phyloP scores from a whole-genome alignment of 2,797 vertebrate genomes.

The Pygocentrus nattereri region DNA sequence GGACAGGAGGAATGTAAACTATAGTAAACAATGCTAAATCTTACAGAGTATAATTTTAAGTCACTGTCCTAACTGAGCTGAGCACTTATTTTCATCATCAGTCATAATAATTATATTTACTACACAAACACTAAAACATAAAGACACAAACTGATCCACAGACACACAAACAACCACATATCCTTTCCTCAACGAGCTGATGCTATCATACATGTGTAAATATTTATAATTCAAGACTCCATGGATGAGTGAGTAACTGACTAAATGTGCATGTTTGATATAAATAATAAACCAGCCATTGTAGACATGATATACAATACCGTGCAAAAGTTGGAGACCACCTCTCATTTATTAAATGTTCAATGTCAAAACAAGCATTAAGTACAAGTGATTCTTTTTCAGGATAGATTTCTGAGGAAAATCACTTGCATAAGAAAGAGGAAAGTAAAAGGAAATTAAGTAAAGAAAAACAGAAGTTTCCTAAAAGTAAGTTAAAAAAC shows the following conservation, averaged over 20 bases:
- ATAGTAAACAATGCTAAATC: not conserved
- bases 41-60: conserved; percentile 34
- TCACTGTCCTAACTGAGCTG: conserved; percentile 15
- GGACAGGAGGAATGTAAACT: not conserved
- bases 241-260: conserved; percentile 26
- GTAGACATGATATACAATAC: too few relatives aligned
- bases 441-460: too few relatives aligned
- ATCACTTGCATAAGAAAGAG: too few relatives aligned
- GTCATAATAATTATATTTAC: conserved; percentile 60
- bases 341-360: too few relatives aligned
- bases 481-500: too few relatives aligned
- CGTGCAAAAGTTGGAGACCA: too few relatives aligned
- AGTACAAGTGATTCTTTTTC: too few relatives aligned
- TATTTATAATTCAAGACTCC: conserved; percentile 27
- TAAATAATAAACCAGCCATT: not conserved
- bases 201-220: conserved; percentile 9
- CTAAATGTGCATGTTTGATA: not conserved
- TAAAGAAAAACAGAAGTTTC: too few relatives aligned
- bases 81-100: not conserved
- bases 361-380: too few relatives aligned
- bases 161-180: conserved; percentile 63
- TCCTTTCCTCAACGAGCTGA: conserved; percentile 10
- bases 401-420: too few relatives aligned
- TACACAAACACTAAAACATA: conserved; percentile 81
- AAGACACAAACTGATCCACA: conserved; percentile 74